A percentile compares a stretch with the other conserved stretches of the same genome.
phyloP scores from a whole-genome alignment of 2,888 invertebrate genomes.

The Mechanitis mazaeus region DNA sequence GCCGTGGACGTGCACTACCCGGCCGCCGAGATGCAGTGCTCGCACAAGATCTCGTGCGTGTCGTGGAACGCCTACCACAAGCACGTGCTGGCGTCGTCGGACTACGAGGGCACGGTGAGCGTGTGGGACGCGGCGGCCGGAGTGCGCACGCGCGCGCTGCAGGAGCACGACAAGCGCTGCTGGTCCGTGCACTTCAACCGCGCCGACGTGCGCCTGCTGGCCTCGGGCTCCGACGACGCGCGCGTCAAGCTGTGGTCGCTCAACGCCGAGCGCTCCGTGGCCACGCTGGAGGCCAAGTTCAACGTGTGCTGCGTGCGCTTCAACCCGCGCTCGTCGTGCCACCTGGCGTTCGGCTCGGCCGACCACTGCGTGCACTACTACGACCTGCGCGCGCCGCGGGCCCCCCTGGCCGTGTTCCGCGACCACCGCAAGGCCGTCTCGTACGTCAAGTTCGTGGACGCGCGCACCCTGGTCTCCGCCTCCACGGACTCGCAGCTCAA shows the following conservation, averaged over 20 bases:
- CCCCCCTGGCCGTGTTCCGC: constrained; percentile 87
- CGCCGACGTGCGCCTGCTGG: constrained; percentile 91
- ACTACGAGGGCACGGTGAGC: constrained; percentile 95
- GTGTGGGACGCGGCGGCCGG: constrained; percentile 94
- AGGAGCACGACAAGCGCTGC: constrained; percentile 94
- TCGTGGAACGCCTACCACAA: constrained; percentile 95
- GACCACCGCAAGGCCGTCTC: constrained; percentile 96
- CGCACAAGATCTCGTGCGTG: constrained; percentile 95
- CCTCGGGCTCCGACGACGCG: constrained; percentile 93
- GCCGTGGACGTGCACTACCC: constrained; percentile 95
- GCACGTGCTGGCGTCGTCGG: constrained; percentile 89
- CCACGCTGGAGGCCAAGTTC: constrained; percentile 93
- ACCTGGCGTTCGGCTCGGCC: constrained; percentile 96
- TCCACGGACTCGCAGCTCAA: constrained; percentile 94
- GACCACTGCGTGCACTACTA: constrained; percentile 98
- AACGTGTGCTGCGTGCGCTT: constrained; percentile 96
- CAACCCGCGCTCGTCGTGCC: constrained; percentile 82
- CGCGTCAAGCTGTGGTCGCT: constrained; percentile 95
- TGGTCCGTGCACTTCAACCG: constrained; percentile 98
- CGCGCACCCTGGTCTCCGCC: constrained; percentile 91
- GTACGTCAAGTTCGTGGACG: constrained; percentile 93
- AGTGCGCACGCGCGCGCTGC: constrained; percentile 80
- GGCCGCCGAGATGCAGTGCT: constrained; percentile 91
- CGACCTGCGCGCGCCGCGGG: constrained; percentile 89
- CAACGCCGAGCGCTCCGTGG: constrained; percentile 87